phyloP scores from a whole-genome alignment of 2,113 vertebrate genomes.

The Triplophysa siluroides region DNA sequence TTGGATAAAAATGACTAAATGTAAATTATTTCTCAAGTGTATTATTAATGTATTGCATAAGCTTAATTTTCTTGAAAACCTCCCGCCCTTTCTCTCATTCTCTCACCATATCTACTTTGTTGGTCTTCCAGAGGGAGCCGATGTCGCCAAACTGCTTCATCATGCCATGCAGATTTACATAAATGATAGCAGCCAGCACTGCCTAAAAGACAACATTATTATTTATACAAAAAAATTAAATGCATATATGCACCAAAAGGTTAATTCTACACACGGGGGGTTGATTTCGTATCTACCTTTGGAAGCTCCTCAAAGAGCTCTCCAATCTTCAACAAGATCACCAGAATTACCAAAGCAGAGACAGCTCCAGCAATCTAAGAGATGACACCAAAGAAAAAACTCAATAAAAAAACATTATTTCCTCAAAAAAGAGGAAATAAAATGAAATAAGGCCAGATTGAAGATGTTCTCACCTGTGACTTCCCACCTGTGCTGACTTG shows the following conservation, averaged over 20 bases:
- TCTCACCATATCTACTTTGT: conserved; percentile 85
- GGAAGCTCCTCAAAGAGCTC: conserved; percentile 86
- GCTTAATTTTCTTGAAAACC: not conserved
- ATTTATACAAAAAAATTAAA: conserved; percentile 32
- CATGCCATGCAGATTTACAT: conserved; percentile 92
- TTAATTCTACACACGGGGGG: not conserved
- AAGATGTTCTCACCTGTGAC: conserved; percentile 80
- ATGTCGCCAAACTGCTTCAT: conserved; percentile 86
- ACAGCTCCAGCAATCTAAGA: conserved; percentile 84
- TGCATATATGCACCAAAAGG: too few relatives aligned
- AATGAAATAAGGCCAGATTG: too few relatives aligned
- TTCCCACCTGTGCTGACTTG: conserved; percentile 89
- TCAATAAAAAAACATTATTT: too few relatives aligned
- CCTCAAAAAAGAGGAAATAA: too few relatives aligned
- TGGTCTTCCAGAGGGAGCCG: conserved; percentile 80
- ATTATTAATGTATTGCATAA: conserved; percentile 7
- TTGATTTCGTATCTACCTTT: conserved; percentile 78
- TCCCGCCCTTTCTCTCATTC: not conserved
- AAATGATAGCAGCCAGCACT: conserved; percentile 84
- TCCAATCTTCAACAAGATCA: conserved; percentile 89
- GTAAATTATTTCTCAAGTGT: not conserved
- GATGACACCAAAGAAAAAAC: not conserved
- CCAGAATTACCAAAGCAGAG: conserved; percentile 84
- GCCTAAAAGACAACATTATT: conserved; percentile 70
- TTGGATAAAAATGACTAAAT: too few relatives aligned